Evolutionary conservation across 2,113 vertebrate genomes (phyloP), one percentile per base, ranked within the genome.

Genomic region (Chaenogobius annularis): DNA sequence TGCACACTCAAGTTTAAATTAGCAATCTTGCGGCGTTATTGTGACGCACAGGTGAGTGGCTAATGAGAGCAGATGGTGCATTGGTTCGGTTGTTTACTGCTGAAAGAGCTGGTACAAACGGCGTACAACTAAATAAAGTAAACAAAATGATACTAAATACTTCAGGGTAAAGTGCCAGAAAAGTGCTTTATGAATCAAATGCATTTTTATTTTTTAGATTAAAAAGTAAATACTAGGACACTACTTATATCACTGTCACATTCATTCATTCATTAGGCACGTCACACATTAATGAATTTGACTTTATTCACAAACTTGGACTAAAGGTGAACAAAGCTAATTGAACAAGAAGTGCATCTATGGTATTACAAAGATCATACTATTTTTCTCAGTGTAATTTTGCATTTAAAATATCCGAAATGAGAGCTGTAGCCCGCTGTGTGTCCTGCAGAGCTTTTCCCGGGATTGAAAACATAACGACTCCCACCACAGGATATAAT

Each of bases 11-110:
- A 22, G 22, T 43, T 44, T 79, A 66, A 37, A 63, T 80, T 78
- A 84, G 80, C 70, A 35, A 75, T 69, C 52, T 47, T 22, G 1
- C 54, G 52, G 62, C 75, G 77, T 73, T 75, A 79, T 78, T 74
- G 66, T 82, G 74, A 71, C 74, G 73, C 55, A 23, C 72, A 52
- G 10, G 55, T 58, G 22, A 26, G 55, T 26, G 1, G 61, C 75
- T 83, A 71, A 75, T 67, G 56, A 26, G 23, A 67, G 50, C 74
- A 82, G 75, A 63, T 72, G 61, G 64, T 20, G 14, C 62, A 58
- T 80, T 74, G 43, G 61, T 69, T 76, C 19, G 68, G 72, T 80
- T 8, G 31, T 69, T 61, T 81, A 37, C 7, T 37, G 59, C 59
- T 63, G 17, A 40, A 43, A 63, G 17, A n/a, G 35, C 14, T 9